Evolutionary conservation across 2,113 vertebrate species (phyloP).

Genomic region (Cyanoderma ruficeps): DNA sequence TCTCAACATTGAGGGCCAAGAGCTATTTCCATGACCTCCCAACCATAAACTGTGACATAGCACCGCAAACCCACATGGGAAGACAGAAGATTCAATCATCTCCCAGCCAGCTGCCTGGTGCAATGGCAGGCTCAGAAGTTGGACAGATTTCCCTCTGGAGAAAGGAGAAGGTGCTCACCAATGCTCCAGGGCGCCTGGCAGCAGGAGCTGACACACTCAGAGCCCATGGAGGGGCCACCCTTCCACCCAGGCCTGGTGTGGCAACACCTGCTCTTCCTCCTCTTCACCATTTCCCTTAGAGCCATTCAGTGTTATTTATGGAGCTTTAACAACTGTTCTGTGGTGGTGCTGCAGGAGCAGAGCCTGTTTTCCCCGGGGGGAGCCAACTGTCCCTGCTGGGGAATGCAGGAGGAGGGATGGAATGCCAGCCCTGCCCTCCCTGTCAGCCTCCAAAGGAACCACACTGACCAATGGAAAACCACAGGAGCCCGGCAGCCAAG

Average conservation of each 20-base stretch:
- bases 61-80: not conserved
- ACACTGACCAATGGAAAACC: not conserved
- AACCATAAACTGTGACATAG: not conserved
- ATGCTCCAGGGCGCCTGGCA: not conserved
- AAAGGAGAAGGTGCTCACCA: not conserved
- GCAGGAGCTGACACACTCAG: constrained; percentile 24
- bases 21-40: not conserved
- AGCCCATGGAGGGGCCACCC: not conserved
- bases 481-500: not conserved
- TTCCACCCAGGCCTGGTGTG: not conserved
- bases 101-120: not conserved
- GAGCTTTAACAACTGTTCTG: not conserved
- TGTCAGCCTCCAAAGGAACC: not conserved
- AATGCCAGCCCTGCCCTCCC: not conserved
- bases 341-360: not conserved
- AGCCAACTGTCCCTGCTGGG: not conserved
- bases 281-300: not conserved
- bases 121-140: not conserved
- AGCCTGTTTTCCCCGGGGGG: not conserved
- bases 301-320: constrained; percentile 7
- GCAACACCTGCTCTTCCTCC: constrained; percentile 37
- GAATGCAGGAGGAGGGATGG: not conserved
- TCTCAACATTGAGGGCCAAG: accelerated
- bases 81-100: not conserved
- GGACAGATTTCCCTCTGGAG: not conserved